Base-by-base conservation (phyloP, 2,888 invertebrate species). In the Hypsopygia costalis region DNA sequence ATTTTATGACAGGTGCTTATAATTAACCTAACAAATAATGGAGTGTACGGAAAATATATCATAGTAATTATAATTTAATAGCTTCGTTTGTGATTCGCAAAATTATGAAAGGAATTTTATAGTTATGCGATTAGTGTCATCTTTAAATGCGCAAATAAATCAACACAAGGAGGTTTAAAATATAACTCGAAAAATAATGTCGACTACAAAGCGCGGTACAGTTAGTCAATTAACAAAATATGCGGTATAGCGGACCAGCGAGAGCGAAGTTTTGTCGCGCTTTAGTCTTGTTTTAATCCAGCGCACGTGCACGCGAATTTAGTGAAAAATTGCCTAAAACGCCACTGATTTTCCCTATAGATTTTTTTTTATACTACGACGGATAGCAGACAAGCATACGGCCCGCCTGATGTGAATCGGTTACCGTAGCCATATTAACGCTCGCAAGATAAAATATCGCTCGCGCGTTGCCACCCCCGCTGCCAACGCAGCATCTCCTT, bases 161-260 rank as follows among this genome's bases (percentile, higher is more conserved):
- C 61, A 68, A 54, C 58, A 64, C 50, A 52, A 53, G 44, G 49
- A 58, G 64, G 62, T 67, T 69, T 68, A 41, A 62, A 69, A 69
- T 64, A 62, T 58, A 56, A 61, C 52, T 43, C 51, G 64, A 62
- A 58, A 57, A 58, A 60, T 63, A 66, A 61, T 58, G 59, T 57
- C 55, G 51, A 47, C 45, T 55, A 52, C 55, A 58, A 57, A 50
- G 51, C 49, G 45, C 38, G 44, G 55, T 62, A 75, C 76, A 67
- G 77, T 74, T 76, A 73, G 62, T 66, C 69, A 71, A 71, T 75
- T 71, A 74, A 64, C 56, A 44, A 71, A 73, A 68, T 66, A 64
- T 63, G 61, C 65, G 58, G 50, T 58, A 53, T 66, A 56, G 60
- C 58, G 61, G 59, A 55, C 51, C 55, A 52, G 39, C 36, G 36